Base-by-base conservation (phyloP, 2,797 vertebrate species). In the Balearica regulorum region DNA sequence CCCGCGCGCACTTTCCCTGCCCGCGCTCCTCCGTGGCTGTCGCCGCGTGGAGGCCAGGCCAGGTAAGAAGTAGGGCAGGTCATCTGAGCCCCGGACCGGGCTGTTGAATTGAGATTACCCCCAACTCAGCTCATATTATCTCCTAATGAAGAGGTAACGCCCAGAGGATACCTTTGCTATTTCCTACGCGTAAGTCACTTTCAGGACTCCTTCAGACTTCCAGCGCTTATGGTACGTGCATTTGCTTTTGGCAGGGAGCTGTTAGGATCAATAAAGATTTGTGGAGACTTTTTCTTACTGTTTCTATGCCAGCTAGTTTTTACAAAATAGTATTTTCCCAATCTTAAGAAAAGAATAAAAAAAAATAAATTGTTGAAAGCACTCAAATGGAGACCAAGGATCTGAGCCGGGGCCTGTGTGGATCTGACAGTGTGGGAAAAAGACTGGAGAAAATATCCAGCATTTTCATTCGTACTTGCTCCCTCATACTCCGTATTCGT, bases 201-300 rank as follows among this genome's bases (percentile, higher is more conserved):
- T 61, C 43, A 91, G 48, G 89, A 51, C 20, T 79, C 26, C 75
- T 82, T 83, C 1, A 1, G 64, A 71, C 22, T 81, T 48, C 11
- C 0, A 1, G 16, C 17, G 26, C 49, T 37, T 61, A 16, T 0
- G 0, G 17, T 72, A 51, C 1, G 0, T 20, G 24, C 19, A 5
- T 69, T 89, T 82, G 24, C 19, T 95, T 89, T 93, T 89, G 77
- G 35, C 55, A 87, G 62, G 16, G 51, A 90, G 20, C 33, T 96
- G 54, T 49, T 73, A 73, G 58, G 46, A 79, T 82, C 73, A 48
- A 54, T 66, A 87, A 73, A 89, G 70, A 58, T 73, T 82, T 84
- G 39, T 79, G 72, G 37, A 71, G 16, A 54, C 37, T 78, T 54
- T 65, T 73, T 57, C n/a, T 57, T 86, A 65, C 33, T 65, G 62